phyloP scores from a whole-genome alignment of 64 coral and sea anemone species.

The Stylophora pistillata region DNA sequence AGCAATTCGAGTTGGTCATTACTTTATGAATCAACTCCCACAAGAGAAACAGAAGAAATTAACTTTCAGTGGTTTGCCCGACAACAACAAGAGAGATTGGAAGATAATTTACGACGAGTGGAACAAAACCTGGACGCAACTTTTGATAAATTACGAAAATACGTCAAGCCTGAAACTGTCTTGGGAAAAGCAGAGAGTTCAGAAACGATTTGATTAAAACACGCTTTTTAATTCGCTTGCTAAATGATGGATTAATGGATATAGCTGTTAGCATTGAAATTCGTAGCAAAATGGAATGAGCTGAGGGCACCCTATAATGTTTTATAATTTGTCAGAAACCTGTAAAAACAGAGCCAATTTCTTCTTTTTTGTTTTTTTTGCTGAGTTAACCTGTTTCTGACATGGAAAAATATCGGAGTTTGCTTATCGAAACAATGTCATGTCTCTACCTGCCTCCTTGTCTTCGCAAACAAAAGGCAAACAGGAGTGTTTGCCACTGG shows the following conservation, averaged over 20 bases:
- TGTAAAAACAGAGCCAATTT: no score
- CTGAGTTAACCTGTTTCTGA: no score
- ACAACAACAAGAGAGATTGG: constrained; percentile 23
- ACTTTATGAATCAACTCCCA: not conserved
- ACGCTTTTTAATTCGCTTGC: not conserved
- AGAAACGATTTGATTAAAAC: not conserved
- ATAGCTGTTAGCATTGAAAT: no score
- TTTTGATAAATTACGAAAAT: constrained; percentile 31
- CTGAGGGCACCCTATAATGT: no score
- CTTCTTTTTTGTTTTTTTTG: no score
- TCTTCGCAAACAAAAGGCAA: no score
- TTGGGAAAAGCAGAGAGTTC: not conserved
- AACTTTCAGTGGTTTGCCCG: constrained; percentile 22
- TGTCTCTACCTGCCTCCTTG: no score
- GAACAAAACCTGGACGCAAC: constrained; percentile 25
- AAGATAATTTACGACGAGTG: constrained; percentile 2
- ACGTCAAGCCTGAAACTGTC: not conserved
- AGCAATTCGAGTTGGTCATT: not conserved
- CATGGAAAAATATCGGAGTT: no score
- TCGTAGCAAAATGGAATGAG: no score
- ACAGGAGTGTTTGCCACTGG: no score
- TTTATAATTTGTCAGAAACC: no score
- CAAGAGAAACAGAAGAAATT: not conserved
- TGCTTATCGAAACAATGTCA: no score
- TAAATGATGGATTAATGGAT: not conserved